Conservation (phyloP, 2,113 vertebrate species). For the Phyllostomus discolor region DNA sequence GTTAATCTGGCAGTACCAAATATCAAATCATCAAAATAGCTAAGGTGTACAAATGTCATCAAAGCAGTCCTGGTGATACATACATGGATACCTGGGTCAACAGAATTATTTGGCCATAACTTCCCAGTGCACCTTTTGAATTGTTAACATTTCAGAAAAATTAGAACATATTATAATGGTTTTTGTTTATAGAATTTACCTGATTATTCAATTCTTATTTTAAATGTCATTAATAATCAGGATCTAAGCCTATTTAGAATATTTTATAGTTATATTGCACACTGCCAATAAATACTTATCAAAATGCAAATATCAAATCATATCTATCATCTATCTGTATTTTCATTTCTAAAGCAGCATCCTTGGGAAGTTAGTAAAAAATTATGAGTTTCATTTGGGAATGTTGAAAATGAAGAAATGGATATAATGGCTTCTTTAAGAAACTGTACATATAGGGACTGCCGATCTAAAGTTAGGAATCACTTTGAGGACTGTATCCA, state of each 20-base stretch:
- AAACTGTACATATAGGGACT: not conserved
- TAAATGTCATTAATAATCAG: not conserved
- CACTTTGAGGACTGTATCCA: not conserved
- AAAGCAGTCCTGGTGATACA: not conserved
- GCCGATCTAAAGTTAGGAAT: not conserved
- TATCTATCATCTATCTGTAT: not conserved
- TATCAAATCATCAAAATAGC: not conserved
- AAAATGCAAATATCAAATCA: not conserved
- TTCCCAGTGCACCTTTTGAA: not conserved
- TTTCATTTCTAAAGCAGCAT: not conserved
- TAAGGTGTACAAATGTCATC: not conserved
- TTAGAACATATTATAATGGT: not conserved
- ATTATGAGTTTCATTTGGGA: not conserved
- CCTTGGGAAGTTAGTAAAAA: not conserved
- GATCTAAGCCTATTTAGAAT: not conserved
- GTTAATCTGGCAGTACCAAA: not conserved
- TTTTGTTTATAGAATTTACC: not conserved
- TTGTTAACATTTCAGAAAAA: not conserved
- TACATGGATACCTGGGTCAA: not conserved
- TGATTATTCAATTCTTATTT: not conserved
- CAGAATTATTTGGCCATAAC: not conserved
- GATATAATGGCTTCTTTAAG: not conserved
- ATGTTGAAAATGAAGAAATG: not conserved
- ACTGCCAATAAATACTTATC: not conserved
- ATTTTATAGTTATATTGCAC: not conserved